Conservation (phyloP, 2,797 vertebrate genomes). For the Myoxocephalus aenaeus region DNA sequence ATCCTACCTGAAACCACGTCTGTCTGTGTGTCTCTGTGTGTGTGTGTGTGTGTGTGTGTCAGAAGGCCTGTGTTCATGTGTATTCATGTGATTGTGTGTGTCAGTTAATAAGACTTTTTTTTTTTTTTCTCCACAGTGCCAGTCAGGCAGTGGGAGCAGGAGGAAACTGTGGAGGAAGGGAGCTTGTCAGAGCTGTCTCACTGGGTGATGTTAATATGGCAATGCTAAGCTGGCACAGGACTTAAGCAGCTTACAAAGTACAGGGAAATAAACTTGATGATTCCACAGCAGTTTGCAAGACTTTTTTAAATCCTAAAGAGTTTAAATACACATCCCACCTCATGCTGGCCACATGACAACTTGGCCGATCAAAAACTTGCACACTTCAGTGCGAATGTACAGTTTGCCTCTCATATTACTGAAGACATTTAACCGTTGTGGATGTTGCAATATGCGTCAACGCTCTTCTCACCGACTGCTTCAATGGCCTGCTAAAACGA, state of each 20-base stretch:
- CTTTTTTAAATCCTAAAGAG: constrained; percentile 83
- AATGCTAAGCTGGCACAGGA: constrained; percentile 86
- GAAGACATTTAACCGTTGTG: constrained; percentile 24
- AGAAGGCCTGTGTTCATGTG: constrained; percentile 42
- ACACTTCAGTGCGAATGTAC: constrained; percentile 42
- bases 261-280: constrained; percentile 88
- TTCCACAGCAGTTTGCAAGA: constrained; percentile 84
- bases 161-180: constrained; percentile 79
- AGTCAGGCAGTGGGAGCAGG: constrained; percentile 71
- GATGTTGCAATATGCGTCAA: constrained; percentile 42
- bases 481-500: constrained; percentile 43
- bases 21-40: constrained; percentile 51
- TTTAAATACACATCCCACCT: constrained; percentile 83
- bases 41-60: constrained; percentile 43
- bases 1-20: constrained; percentile 25
- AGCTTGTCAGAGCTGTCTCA: constrained; percentile 86
- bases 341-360: constrained; percentile 74
- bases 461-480: constrained; percentile 30
- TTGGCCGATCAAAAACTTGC: constrained; percentile 46
- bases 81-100: constrained; percentile 58
- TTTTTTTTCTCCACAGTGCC: constrained; percentile 56
- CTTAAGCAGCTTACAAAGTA: constrained; percentile 89
- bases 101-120: constrained; percentile 55
- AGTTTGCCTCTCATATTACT: constrained; percentile 25
- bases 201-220: constrained; percentile 87